Evolutionary conservation across 2,888 invertebrate genomes (phyloP).

Genomic region (Eremobia ochroleuca): DNA sequence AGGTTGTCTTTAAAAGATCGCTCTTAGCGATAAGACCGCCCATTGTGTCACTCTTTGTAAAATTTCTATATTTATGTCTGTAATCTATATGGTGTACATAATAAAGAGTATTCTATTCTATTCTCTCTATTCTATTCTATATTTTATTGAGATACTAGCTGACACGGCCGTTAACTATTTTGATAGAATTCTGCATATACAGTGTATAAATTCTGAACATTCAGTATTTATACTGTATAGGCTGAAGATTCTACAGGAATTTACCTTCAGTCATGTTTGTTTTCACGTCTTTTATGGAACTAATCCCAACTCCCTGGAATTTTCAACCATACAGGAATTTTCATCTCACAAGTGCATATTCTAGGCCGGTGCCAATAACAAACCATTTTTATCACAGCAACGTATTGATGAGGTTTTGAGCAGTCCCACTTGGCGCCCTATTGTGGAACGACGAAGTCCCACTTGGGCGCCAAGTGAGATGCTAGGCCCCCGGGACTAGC

Average conservation of each 20-base stretch:
- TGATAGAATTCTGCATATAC: background rate
- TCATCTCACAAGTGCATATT: background rate
- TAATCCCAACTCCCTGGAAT: background rate
- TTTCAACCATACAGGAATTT: background rate
- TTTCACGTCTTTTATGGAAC: background rate
- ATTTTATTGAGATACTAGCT: no score
- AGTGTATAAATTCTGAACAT: no score
- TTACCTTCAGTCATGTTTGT: background rate
- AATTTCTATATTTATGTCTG: no score
- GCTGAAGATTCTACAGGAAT: background rate
- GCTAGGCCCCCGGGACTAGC: no score
- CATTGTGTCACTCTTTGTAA: no score
- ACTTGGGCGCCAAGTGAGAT: slow-evolving; percentile 23
- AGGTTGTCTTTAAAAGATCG: no score
- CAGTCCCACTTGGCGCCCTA: background rate
- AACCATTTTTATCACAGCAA: background rate
- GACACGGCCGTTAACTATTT: no score
- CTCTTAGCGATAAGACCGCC: no score
- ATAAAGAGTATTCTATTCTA: no score
- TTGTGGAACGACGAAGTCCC: background rate
- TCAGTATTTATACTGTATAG: background rate
- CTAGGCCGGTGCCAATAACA: background rate
- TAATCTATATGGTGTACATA: no score
- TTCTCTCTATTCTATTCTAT: no score
- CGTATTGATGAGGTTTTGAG: background rate